phyloP scores from a whole-genome alignment of 2,888 invertebrate genomes.

The Thera obeliscata region DNA sequence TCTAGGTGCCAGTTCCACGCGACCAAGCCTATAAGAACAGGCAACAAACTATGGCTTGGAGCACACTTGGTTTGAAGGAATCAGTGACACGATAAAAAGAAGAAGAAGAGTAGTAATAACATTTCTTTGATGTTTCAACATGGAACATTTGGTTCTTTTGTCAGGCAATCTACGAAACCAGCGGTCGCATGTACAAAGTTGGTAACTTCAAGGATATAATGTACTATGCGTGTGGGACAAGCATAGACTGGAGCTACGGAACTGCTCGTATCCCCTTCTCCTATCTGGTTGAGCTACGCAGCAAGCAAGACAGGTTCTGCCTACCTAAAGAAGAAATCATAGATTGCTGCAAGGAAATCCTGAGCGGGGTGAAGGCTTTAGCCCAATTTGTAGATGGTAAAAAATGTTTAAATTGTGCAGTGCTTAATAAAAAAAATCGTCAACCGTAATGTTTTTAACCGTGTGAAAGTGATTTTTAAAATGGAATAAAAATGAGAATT shows the following conservation, averaged over 20 bases:
- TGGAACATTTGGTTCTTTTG: constrained; percentile 30
- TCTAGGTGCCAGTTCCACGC: no score
- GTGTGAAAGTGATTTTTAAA: constrained; percentile 17
- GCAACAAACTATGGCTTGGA: no score
- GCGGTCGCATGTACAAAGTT: constrained; percentile 75
- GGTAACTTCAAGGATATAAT: constrained; percentile 77
- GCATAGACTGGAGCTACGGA: constrained; percentile 80
- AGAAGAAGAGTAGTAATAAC: no score
- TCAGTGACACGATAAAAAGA: no score
- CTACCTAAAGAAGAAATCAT: constrained; percentile 68
- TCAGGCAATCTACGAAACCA: constrained; percentile 73
- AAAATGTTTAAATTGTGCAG: constrained; percentile 60
- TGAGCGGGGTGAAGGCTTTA: constrained; percentile 66
- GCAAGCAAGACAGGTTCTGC: constrained; percentile 67
- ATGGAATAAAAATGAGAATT: constrained; percentile 22
- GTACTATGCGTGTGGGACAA: constrained; percentile 75
- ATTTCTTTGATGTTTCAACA: background rate
- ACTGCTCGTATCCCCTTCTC: constrained; percentile 74
- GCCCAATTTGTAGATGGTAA: constrained; percentile 64
- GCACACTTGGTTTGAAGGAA: no score
- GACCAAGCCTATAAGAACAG: no score
- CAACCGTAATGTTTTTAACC: constrained; percentile 30
- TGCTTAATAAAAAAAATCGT: constrained; percentile 47
- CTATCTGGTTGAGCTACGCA: constrained; percentile 71
- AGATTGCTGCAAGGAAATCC: constrained; percentile 67